Conservation (phyloP, 92 coral and sea anemone genomes). For the Phymanthus crucifer region DNA sequence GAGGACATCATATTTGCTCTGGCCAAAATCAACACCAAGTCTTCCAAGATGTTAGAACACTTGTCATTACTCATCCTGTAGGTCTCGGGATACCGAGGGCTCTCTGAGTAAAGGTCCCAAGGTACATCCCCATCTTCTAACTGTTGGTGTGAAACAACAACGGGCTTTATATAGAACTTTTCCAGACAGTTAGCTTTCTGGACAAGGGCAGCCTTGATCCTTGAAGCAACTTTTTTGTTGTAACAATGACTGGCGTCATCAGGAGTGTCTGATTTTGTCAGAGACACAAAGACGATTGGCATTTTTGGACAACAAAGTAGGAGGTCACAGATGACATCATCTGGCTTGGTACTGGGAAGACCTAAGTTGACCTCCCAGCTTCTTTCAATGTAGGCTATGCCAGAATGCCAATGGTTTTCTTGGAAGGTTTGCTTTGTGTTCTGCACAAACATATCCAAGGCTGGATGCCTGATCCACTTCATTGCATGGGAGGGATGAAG, state of each 20-base stretch:
- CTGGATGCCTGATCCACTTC: neutral
- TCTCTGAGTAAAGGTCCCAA: neutral
- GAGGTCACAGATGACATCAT: neutral
- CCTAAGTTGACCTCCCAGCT: conserved; percentile 11
- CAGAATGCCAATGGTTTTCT: neutral
- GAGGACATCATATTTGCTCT: neutral
- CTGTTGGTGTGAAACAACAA: neutral
- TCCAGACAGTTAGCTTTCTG: conserved; percentile 8
- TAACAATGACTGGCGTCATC: neutral
- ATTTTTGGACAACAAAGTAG: neutral
- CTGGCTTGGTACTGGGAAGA: neutral
- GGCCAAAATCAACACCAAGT: conserved; percentile 4
- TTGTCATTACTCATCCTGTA: neutral
- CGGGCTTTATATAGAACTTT: neutral
- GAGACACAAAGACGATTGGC: neutral
- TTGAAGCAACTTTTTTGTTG: conserved; percentile 7
- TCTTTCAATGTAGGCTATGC: neutral
- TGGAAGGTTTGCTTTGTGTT: neutral
- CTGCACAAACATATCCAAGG: neutral
- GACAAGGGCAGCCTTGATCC: neutral
- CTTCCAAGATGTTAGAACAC: neutral
- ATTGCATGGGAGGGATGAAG: neutral
- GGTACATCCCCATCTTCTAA: neutral
- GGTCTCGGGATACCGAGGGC: neutral
- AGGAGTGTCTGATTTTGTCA: neutral